These are phyloP conservation scores for Thamnophis sirtalis DNA, from an alignment of 2,113 vertebrate genomes.

Conservation along the genomic window DNA sequence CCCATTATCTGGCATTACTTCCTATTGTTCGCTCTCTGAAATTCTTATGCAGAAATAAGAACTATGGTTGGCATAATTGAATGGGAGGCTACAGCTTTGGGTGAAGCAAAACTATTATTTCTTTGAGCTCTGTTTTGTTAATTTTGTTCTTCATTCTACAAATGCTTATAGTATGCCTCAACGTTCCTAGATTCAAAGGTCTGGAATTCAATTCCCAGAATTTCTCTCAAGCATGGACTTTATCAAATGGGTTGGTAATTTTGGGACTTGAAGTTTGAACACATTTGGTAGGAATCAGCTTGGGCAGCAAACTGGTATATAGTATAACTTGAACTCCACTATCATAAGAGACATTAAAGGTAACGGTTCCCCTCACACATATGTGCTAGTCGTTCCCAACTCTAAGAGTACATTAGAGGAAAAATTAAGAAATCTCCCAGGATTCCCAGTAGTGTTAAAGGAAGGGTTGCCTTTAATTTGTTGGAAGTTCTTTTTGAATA, in stretches of 20 bases:
- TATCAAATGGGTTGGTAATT: neutral
- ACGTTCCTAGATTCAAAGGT: neutral
- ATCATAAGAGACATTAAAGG: neutral
- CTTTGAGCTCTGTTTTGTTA: neutral
- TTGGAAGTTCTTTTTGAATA: neutral
- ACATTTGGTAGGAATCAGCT: neutral
- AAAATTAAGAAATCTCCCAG: neutral
- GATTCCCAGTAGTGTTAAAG: neutral
- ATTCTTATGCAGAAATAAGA: neutral
- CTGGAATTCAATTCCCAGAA: neutral
- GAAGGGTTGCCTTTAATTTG: neutral
- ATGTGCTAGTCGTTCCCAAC: too few relatives aligned
- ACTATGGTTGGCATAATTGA: neutral
- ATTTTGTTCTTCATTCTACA: neutral
- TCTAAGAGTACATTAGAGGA: neutral
- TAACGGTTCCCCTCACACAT: too few relatives aligned
- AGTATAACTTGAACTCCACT: neutral
- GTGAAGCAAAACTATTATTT: neutral
- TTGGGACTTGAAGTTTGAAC: neutral
- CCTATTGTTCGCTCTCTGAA: neutral
- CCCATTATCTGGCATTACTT: neutral
- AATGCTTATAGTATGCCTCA: neutral
- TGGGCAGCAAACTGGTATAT: neutral
- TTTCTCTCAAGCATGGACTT: neutral
- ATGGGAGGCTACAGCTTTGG: neutral